Base-by-base conservation (phyloP, 2,888 invertebrate species). In the Strigamia transsilvanica region DNA sequence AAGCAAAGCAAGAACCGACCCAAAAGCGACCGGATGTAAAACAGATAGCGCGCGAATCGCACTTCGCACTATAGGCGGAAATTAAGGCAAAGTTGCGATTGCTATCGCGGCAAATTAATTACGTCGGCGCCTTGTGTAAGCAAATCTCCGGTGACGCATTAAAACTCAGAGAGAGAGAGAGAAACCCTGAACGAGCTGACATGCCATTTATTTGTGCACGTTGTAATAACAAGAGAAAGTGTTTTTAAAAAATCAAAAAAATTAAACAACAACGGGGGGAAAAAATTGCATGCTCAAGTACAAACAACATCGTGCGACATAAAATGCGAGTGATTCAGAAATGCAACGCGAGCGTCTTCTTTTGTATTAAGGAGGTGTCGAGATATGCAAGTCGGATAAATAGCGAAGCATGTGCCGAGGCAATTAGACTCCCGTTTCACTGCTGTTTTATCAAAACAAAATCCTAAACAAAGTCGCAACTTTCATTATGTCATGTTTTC, bases 71-170 rank as follows among this genome's bases (percentile, higher is more conserved):
- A 73, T 73, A 73, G 73, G 73, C 79, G 79, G 79, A 79, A 79
- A 79, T 79, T 79, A 79, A 79, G 79, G 79, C 79, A 79, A 79
- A 79, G 42, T 38, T 79, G 38, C 41, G 41, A 42, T 42, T 79
- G 38, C 79, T 79, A 42, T 42, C 42, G 21, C 38, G 79, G 41
- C 79, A 79, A 79, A 79, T 79, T 79, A 79, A 79, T 79, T 79
- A 79, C 79, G 38, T 79, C 41, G 38, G 41, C 15, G 79, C 10
- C 79, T 38, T 79, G 79, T 79, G 79, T 79, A 79, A 79, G 79
- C 79, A 79, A 79, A 79, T 79, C 79, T 79, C 79, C 79, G 79
- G 79, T 21, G 79, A 79, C 79, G 79, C 38, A 79, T 79, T 42
- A 79, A 79, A 42, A 79, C 41, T 42, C 41, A 41, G 56, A 56